Evolutionary conservation across 2,797 vertebrate genomes (phyloP).

Genomic region (Aphelocoma californica): DNA sequence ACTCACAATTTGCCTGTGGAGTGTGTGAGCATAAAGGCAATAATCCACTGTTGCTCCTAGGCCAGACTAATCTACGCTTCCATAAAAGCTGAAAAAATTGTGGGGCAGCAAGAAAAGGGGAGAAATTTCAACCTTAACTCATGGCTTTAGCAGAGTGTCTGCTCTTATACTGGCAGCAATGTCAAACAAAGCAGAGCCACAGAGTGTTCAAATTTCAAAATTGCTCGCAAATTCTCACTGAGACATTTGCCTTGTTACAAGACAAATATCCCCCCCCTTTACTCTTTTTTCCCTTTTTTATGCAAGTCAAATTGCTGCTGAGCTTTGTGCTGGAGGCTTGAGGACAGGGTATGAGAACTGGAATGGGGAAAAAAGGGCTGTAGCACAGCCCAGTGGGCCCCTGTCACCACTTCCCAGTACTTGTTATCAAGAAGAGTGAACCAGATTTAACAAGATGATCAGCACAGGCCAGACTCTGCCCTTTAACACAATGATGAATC

Average conservation of each 20-base stretch:
- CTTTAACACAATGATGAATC: not conserved
- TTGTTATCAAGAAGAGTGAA: not conserved
- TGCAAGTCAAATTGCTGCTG: not conserved
- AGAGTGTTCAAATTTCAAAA: not conserved
- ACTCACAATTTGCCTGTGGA: not conserved
- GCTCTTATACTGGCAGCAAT: not conserved
- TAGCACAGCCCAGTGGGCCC: fast-evolving
- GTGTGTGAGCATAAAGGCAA: not conserved
- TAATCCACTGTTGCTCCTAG: not conserved
- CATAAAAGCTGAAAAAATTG: not conserved
- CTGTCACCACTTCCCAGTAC: not conserved
- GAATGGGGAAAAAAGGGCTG: not conserved
- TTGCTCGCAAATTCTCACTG: not conserved
- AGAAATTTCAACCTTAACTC: not conserved
- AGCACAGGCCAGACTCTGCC: not conserved
- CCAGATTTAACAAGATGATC: not conserved
- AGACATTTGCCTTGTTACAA: not conserved
- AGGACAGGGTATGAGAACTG: not conserved
- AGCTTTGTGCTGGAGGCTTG: not conserved
- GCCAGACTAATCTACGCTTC: not conserved
- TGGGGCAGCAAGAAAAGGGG: not conserved
- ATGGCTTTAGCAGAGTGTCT: not conserved
- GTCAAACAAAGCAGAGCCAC: not conserved
- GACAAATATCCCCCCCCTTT: not conserved
- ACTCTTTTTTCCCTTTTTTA: not conserved